These are phyloP conservation scores for Hyla sarda DNA, from an alignment of 2,113 vertebrate genomes.

Conservation along the genomic window DNA sequence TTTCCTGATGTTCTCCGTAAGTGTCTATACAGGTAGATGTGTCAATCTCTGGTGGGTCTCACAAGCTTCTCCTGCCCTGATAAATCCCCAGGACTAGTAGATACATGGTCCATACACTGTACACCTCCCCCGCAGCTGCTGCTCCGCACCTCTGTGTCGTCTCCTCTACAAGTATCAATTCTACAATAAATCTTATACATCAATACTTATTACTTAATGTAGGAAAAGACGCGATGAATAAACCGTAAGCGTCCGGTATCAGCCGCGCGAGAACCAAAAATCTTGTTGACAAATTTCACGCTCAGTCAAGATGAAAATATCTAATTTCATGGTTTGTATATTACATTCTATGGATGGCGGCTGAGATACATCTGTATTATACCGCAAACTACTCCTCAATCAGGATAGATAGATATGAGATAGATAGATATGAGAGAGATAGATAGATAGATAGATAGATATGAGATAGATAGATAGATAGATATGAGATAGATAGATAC, in stretches of 20 bases:
- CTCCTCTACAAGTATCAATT: slow-evolving; percentile 47
- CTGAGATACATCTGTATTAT: slow-evolving; percentile 6
- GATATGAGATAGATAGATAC: neutral
- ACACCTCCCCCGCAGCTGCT: neutral
- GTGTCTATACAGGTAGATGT: no score
- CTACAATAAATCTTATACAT: slow-evolving; percentile 58
- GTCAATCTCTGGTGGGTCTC: no score
- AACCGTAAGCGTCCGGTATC: slow-evolving; percentile 55
- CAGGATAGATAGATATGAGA: neutral
- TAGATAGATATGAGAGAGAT: neutral
- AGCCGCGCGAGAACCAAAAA: slow-evolving; percentile 42
- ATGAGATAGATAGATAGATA: neutral
- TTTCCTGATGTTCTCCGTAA: no score
- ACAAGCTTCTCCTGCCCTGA: no score
- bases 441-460: slow-evolving; percentile 10
- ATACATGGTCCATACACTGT: no score
- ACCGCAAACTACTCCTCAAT: neutral
- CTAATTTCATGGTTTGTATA: slow-evolving; percentile 59
- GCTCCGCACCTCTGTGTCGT: slow-evolving; percentile 18
- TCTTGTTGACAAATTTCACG: slow-evolving; percentile 60
- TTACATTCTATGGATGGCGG: slow-evolving; percentile 27
- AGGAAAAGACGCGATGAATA: slow-evolving; percentile 49
- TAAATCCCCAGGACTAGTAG: no score
- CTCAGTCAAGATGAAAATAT: slow-evolving; percentile 59
- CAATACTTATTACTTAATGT: slow-evolving; percentile 52